Percentiles rank a stretch among this genome's conserved stretches.
phyloP scores from a whole-genome alignment of 2,113 vertebrate genomes.

The Pteruthius melanotis region DNA sequence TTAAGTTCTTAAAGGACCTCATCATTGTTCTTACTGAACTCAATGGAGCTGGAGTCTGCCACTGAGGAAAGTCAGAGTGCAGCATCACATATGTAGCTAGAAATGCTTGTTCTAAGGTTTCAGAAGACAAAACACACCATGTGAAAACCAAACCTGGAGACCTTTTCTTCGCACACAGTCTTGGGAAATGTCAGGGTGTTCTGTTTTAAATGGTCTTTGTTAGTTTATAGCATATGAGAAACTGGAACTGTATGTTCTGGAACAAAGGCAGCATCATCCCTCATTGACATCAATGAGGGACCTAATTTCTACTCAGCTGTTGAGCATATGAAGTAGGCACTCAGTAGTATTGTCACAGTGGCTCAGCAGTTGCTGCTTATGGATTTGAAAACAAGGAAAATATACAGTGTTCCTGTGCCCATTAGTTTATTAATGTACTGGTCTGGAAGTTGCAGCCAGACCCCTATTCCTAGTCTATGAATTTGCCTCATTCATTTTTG shows the following conservation, averaged over 20 bases:
- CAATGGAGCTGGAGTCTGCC: not conserved
- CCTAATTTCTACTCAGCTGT: not conserved
- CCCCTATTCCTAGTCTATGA: not conserved
- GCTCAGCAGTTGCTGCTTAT: not conserved
- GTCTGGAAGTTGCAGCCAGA: not conserved
- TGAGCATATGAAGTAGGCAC: not conserved
- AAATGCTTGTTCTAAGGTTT: not conserved
- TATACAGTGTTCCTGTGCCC: not conserved
- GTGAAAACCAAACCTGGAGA: not conserved
- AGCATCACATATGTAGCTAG: not conserved
- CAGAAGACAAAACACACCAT: not conserved
- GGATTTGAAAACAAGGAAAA: not conserved
- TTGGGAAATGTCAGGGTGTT: not conserved
- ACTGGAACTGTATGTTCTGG: not conserved
- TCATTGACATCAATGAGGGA: not conserved
- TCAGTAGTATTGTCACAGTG: not conserved
- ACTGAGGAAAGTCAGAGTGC: not conserved
- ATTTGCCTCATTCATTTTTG: not conserved
- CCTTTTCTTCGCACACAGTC: not conserved
- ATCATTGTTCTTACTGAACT: not conserved
- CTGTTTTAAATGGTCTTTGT: not conserved
- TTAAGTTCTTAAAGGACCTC: not conserved
- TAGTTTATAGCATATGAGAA: not conserved
- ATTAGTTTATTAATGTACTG: fast-evolving
- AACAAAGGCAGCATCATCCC: not conserved